phyloP scores from a whole-genome alignment of 1,140 invertebrate species.

The Apis florea region DNA sequence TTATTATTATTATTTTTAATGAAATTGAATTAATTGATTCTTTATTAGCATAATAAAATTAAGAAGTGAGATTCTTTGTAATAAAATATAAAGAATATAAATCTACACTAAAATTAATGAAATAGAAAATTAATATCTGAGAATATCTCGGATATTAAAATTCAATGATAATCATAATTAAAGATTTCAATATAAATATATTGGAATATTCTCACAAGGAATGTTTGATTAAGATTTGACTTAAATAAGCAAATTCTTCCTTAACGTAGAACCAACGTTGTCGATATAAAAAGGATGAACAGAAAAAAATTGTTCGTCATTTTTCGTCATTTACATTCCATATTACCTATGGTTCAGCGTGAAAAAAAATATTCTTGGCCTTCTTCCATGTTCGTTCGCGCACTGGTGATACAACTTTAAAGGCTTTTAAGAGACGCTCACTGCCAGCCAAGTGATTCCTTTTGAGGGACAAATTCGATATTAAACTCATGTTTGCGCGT shows the following conservation, averaged over 20 bases:
- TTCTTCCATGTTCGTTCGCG: slow-evolving; percentile 25
- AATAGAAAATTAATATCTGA: too few relatives aligned
- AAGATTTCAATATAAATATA: background rate
- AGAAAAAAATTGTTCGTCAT: slow-evolving; percentile 15
- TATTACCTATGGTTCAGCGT: slow-evolving; percentile 40
- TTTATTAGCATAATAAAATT: too few relatives aligned
- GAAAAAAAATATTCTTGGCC: slow-evolving; percentile 22
- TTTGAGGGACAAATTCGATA: background rate
- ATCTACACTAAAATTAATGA: too few relatives aligned
- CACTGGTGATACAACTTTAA: background rate
- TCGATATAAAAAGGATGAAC: slow-evolving; percentile 2
- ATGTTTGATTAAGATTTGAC: slow-evolving; percentile 12
- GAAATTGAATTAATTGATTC: too few relatives aligned
- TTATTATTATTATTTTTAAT: background rate
- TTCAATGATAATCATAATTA: background rate
- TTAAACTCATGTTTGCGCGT: background rate
- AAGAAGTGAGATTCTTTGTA: too few relatives aligned
- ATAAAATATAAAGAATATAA: too few relatives aligned
- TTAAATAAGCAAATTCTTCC: background rate
- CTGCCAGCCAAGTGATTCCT: slow-evolving; percentile 42
- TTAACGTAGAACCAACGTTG: slow-evolving; percentile 9
- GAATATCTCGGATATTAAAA: too few relatives aligned
- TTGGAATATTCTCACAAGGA: background rate
- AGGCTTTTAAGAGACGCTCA: slow-evolving; percentile 41
- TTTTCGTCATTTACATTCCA: slow-evolving; percentile 44